Evolutionary conservation across 2,888 invertebrate species (phyloP).

Genomic region (Megastigmus dorsalis): DNA sequence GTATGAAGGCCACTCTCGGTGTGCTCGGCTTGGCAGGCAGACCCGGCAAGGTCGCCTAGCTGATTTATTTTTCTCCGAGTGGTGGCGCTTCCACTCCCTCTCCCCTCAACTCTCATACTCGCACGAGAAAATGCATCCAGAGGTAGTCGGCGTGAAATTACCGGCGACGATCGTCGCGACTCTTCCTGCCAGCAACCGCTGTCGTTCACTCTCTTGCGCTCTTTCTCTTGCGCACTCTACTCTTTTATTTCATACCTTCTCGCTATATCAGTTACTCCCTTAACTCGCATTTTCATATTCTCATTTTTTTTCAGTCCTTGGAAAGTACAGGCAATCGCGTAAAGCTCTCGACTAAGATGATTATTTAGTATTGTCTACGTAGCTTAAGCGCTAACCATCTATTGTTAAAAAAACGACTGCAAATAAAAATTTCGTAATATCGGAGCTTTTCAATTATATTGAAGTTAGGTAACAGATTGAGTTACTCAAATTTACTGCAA

Average conservation of each 20-base stretch:
- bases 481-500: too few species aligned
- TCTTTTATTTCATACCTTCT: neutral
- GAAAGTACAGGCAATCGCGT: neutral
- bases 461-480: too few species aligned
- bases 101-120: conserved; percentile 31
- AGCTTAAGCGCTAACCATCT: neutral
- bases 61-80: conserved; percentile 58
- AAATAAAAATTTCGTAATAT: too few species aligned
- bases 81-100: conserved; percentile 53
- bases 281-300: conserved; percentile 36
- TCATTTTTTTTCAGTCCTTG: neutral
- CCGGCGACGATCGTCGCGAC: conserved; percentile 45
- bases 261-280: conserved; percentile 16
- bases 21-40: neutral
- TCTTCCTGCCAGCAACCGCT: neutral
- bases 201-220: neutral
- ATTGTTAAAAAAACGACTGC: neutral
- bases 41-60: conserved; percentile 40
- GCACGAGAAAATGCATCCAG: conserved; percentile 62
- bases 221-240: neutral
- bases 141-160: conserved; percentile 68
- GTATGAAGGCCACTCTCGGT: conserved; percentile 29
- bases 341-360: neutral
- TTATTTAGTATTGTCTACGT: conserved; percentile 5
- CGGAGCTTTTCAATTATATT: too few species aligned